A percentile compares a stretch with the other conserved stretches of the same genome.
Conservation (phyloP, 2,888 invertebrate genomes). For the Molorchus minor region DNA sequence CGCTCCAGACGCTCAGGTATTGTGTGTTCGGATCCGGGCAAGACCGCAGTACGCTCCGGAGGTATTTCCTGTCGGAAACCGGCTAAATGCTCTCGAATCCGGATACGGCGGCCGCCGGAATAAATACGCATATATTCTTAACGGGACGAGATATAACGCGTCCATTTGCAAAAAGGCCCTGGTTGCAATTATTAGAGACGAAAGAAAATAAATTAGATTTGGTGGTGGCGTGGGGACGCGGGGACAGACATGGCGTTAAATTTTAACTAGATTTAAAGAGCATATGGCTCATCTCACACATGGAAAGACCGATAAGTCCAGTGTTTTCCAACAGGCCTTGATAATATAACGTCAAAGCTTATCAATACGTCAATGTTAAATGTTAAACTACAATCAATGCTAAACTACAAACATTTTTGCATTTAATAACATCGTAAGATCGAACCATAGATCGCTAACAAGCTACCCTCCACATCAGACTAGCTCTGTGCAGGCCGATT, state of each 20-base stretch:
- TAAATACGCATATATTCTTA: conserved; percentile 58
- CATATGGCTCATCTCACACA: background rate
- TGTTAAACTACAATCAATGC: no score
- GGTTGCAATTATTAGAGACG: conserved; percentile 5
- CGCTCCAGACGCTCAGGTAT: conserved; percentile 25
- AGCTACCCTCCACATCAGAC: no score
- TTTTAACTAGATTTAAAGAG: background rate
- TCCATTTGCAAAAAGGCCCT: conserved; percentile 20
- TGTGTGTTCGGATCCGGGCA: conserved; percentile 50
- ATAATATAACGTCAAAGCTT: no score
- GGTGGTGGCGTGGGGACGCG: no score
- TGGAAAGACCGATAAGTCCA: no score
- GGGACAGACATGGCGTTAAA: no score
- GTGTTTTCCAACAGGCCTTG: no score
- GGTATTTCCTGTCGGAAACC: conserved; percentile 60
- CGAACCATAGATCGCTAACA: no score
- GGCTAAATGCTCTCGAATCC: conserved; percentile 59
- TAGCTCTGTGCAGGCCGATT: no score
- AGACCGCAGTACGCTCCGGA: conserved; percentile 55
- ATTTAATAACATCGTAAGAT: no score
- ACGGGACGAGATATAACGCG: conserved; percentile 27
- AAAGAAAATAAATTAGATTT: conserved; percentile 17
- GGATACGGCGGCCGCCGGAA: conserved; percentile 59
- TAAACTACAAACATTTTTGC: no score
- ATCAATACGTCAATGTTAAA: no score